A percentile compares a stretch with the other conserved stretches of the same genome.
These are phyloP conservation scores for Molossus alvarezi DNA, from an alignment of 2,797 vertebrate genomes.

Conservation along the genomic window DNA sequence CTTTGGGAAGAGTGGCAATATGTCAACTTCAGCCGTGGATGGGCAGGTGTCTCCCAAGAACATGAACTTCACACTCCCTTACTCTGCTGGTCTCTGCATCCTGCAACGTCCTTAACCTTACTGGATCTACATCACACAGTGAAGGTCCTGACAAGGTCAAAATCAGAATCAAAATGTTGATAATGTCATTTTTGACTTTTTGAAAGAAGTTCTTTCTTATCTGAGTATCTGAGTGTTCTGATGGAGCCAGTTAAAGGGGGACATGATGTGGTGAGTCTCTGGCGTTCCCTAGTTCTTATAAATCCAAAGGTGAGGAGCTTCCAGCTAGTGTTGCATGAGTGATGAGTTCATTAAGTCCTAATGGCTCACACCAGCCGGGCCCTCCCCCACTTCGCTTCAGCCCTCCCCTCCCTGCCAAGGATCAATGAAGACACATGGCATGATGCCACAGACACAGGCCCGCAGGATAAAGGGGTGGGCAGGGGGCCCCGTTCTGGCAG, in stretches of 20 bases:
- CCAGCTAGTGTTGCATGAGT: neutral
- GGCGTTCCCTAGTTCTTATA: neutral
- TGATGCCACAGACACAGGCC: neutral
- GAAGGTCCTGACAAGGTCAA: neutral
- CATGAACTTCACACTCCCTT: neutral
- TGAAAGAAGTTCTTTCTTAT: conserved; percentile 5
- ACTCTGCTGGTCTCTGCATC: neutral
- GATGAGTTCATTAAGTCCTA: neutral
- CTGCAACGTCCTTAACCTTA: neutral
- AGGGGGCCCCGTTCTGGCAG: neutral
- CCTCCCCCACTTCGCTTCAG: neutral
- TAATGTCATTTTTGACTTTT: neutral
- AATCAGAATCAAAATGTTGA: neutral
- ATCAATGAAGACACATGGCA: neutral
- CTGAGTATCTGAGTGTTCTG: neutral
- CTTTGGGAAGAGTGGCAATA: neutral
- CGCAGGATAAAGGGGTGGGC: neutral
- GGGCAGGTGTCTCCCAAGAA: neutral
- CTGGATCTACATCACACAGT: neutral
- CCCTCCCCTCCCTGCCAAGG: neutral
- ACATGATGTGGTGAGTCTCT: neutral
- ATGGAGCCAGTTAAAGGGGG: neutral
- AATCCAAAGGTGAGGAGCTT: neutral
- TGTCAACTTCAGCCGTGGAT: neutral
- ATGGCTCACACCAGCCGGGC: neutral